These are phyloP conservation scores for Perdita meconis DNA, from an alignment of 2,888 invertebrate species.

Conservation along the genomic window DNA sequence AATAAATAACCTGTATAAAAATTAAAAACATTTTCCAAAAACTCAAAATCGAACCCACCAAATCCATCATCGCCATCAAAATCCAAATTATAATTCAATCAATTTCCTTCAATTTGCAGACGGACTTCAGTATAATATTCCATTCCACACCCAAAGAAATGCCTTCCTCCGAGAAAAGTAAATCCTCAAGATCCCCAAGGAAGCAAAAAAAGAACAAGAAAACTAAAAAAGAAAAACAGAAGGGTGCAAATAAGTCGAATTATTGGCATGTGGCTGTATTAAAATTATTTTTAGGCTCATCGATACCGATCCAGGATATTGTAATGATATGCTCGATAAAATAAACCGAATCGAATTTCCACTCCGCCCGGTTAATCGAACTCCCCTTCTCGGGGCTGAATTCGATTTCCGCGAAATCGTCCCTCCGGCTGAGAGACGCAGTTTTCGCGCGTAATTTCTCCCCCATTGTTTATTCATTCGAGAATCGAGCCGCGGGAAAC, in stretches of 20 bases:
- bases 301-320: constrained; percentile 17
- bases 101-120: background rate
- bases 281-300: constrained; percentile 32
- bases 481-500: background rate
- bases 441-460: background rate
- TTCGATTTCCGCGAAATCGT: background rate
- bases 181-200: too few relatives aligned
- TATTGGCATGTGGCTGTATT: constrained; percentile 36
- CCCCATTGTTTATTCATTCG: background rate
- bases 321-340: constrained; percentile 35
- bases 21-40: too few relatives aligned
- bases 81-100: too few relatives aligned
- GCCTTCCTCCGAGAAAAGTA: too few relatives aligned
- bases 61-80: too few relatives aligned
- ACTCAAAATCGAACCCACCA: too few relatives aligned
- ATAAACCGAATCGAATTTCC: background rate
- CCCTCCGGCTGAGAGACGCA: background rate
- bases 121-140: constrained; percentile 44
- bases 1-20: too few relatives aligned
- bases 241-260: background rate
- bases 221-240: background rate
- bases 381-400: background rate
- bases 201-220: background rate
- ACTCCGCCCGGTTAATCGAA: constrained; percentile 13
- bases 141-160: too few relatives aligned